A percentile compares a stretch with the other conserved stretches of the same genome.
Conservation (phyloP, 2,113 vertebrate genomes). For the Silurus meridionalis region DNA sequence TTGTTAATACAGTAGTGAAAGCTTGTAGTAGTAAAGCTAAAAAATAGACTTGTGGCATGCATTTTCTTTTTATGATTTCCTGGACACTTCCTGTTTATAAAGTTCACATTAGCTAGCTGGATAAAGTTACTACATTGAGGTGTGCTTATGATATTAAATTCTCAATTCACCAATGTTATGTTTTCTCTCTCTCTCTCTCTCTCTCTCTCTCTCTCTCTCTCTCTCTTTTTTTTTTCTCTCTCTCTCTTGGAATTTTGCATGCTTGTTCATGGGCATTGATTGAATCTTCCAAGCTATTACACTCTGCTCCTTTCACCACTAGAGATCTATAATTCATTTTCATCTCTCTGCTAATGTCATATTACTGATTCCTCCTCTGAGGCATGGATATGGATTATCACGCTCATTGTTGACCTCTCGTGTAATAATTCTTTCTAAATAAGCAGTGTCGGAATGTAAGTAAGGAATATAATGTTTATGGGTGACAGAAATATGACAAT, state of each 20-base stretch:
- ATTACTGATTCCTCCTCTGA: conserved; percentile 64
- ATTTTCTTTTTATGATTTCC: background rate
- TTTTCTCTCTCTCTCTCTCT: background rate
- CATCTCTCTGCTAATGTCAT: conserved; percentile 70
- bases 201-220: background rate
- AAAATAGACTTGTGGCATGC: background rate
- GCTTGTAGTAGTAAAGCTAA: background rate
- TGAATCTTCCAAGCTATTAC: conserved; percentile 63
- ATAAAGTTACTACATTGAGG: background rate
- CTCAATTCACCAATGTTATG: background rate
- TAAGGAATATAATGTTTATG: background rate
- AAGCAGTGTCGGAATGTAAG: conserved; percentile 9
- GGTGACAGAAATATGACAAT: background rate
- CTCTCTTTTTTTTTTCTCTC: too few relatives aligned
- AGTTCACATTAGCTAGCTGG: background rate
- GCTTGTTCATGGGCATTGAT: conserved; percentile 74
- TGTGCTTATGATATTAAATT: background rate
- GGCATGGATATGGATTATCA: conserved; percentile 46
- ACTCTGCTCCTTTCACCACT: conserved; percentile 42
- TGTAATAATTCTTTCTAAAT: conserved; percentile 31
- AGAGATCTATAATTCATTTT: conserved; percentile 60
- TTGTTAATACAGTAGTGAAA: background rate
- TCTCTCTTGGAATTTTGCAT: conserved; percentile 59
- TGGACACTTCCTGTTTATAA: background rate
- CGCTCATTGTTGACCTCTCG: conserved; percentile 39